These are phyloP conservation scores for Tamias sibiricus DNA, from an alignment of 2,113 vertebrate species.

Conservation along the genomic window DNA sequence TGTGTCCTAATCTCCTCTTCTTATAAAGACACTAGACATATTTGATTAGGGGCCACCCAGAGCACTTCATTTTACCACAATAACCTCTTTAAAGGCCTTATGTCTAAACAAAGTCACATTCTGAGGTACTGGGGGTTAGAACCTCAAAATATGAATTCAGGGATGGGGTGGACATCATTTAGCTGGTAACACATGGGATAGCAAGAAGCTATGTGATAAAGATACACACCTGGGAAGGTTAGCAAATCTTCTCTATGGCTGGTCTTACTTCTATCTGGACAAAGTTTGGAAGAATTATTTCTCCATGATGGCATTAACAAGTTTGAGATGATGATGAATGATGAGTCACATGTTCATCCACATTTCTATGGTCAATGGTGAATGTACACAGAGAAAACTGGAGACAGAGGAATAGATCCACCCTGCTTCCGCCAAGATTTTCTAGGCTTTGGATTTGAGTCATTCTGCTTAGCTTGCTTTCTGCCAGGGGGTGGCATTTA, in stretches of 20 bases:
- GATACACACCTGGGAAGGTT: neutral
- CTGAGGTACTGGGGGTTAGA: neutral
- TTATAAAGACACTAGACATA: neutral
- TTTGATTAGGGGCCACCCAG: neutral
- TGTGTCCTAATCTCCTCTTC: neutral
- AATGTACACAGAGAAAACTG: constrained; percentile 57
- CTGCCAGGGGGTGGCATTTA: constrained; percentile 51
- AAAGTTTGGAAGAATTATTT: neutral
- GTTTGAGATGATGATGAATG: constrained; percentile 71
- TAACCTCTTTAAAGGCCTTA: neutral
- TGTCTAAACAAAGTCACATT: neutral
- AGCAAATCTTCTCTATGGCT: neutral
- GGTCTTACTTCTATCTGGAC: neutral
- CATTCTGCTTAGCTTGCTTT: constrained; percentile 72
- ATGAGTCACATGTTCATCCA: constrained; percentile 65
- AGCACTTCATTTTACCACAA: neutral
- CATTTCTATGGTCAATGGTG: constrained; percentile 32
- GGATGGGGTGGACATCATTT: neutral
- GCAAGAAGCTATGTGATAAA: neutral
- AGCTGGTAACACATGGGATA: neutral
- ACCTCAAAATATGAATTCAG: neutral
- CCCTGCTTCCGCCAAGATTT: constrained; percentile 32
- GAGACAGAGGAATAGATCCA: constrained; percentile 53
- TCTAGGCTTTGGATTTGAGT: constrained; percentile 73
- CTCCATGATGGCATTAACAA: constrained; percentile 55